Evolutionary conservation across 2,797 vertebrate species (phyloP), one percentile per base, ranked within the genome.

Genomic region (Sylvilagus floridanus): DNA sequence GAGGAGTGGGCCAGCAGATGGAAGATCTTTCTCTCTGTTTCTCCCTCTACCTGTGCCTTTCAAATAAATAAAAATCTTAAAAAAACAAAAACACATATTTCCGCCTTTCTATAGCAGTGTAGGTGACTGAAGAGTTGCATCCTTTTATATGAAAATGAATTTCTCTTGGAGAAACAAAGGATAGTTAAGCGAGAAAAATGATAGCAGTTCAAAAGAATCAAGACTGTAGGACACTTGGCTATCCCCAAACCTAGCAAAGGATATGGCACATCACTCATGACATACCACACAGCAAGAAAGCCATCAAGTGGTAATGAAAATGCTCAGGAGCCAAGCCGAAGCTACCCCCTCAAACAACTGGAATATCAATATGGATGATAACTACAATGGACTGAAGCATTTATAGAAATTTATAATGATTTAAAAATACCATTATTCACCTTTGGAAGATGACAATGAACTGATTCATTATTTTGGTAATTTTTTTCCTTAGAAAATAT

Each of bases 401-500:
- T 78, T n/a, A 88, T 72, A 50, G 60, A 35, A 85, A 57, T 73
- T 91, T 72, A 68, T 68, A 72, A 84, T 37, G 28, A 86, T 35
- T 16, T 21, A 60, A 60, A 81, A 91, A 26, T 35, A 91, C 68
- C 21, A 75, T 50, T 84, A 93, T 28, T 63, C 22, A 89, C 30
- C 30, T 89, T 37, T 73, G 69, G 52, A 93, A 42, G 32, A 93
- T 54, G 30, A n/a, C 71, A 88, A 76, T 75, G 47, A 84, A 90
- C 60, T 68, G 85, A 83, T 13, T 73, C 17, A 84, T 68, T 72
- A 76, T 30, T 81, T 37, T 83, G 19, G 84, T 24, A 83, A 57
- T 4, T 92, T 91, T 91, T 91, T 81, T 37, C 35, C 93, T 65
- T 81, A 35, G 35, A 91, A 96, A 93, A 90, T 0, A 4, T 72